These are phyloP conservation scores for Dendrolimus houi DNA, from an alignment of 2,888 invertebrate species.

Conservation along the genomic window DNA sequence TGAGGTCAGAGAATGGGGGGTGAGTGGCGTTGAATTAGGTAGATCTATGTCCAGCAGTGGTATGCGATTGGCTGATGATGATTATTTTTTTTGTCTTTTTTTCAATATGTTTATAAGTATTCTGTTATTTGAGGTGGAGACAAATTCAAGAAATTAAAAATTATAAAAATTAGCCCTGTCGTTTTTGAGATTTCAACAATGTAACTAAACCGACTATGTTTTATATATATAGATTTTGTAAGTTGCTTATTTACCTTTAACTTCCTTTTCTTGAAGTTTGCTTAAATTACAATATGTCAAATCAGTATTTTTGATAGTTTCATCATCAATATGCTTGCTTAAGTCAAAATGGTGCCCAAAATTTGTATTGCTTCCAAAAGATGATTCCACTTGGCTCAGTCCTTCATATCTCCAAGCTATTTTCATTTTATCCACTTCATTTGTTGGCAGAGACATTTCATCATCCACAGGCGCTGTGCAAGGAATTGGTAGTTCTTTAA, in stretches of 20 bases:
- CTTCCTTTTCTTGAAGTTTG: constrained; percentile 15
- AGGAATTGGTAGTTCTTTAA: constrained; percentile 71
- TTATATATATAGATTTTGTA: no score
- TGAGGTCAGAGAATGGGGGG: no score
- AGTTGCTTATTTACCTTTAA: constrained; percentile 23
- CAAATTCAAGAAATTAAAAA: no score
- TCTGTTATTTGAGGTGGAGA: no score
- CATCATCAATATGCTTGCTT: constrained; percentile 81
- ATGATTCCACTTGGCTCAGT: constrained; percentile 78
- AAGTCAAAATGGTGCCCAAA: constrained; percentile 91
- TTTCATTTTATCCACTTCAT: constrained; percentile 79
- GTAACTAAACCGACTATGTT: no score
- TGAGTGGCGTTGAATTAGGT: no score
- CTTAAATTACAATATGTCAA: constrained; percentile 73
- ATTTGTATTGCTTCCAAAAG: constrained; percentile 57
- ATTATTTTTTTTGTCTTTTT: no score
- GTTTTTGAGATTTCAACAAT: no score
- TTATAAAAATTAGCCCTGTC: no score
- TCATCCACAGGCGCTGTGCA: constrained; percentile 59
- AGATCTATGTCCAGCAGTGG: no score
- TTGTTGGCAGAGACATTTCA: constrained; percentile 34
- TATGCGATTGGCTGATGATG: no score
- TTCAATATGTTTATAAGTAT: no score
- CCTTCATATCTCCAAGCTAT: constrained; percentile 95
- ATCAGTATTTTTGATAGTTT: constrained; percentile 74